A percentile compares a stretch with the other conserved stretches of the same genome.
These are phyloP conservation scores for Corvus moneduloides DNA, from an alignment of 2,113 vertebrate genomes.

Conservation along the genomic window DNA sequence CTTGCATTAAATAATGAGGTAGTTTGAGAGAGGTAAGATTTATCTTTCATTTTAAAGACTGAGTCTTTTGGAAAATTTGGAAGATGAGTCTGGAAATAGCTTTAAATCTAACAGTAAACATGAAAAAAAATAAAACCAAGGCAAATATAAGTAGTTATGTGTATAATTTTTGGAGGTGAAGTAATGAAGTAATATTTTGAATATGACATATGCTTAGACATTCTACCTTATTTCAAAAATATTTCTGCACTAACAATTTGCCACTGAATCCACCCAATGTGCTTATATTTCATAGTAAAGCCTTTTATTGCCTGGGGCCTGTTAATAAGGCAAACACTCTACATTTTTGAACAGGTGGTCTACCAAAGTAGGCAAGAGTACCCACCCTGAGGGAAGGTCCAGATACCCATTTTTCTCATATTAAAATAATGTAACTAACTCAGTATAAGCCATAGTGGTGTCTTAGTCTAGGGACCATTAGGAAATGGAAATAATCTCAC, in stretches of 20 bases:
- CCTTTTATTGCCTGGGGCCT: not conserved
- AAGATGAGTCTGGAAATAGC: not conserved
- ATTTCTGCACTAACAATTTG: not conserved
- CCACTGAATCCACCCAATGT: not conserved
- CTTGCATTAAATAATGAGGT: not conserved
- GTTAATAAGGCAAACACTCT: not conserved
- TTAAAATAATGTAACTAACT: not conserved
- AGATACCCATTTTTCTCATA: not conserved
- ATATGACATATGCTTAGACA: not conserved
- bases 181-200: not conserved
- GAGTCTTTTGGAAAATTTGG: not conserved
- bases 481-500: not conserved
- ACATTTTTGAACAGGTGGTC: not conserved
- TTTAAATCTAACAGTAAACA: not conserved
- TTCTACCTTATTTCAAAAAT: not conserved
- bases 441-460: not conserved
- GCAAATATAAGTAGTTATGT: not conserved
- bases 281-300: not conserved
- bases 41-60: not conserved
- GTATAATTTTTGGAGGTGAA: not conserved
- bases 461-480: not conserved
- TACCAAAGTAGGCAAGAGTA: not conserved
- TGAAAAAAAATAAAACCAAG: not conserved
- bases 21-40: not conserved
- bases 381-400: not conserved